These are phyloP conservation scores for Onychostruthus taczanowskii DNA, from an alignment of 2,113 vertebrate species.

Conservation along the genomic window DNA sequence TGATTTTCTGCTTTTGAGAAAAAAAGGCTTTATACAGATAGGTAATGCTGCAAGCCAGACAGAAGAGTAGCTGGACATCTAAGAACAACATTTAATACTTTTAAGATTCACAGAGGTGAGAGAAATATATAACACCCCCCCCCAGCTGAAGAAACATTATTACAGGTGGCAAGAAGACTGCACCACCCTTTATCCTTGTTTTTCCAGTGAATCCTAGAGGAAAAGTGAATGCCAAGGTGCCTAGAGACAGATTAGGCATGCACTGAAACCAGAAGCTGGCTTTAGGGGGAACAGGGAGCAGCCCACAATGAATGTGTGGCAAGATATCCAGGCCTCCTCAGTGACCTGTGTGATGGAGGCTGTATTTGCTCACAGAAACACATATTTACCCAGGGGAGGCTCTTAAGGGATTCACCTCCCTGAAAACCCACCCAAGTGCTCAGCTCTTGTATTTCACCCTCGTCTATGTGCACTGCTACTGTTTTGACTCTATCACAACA, in stretches of 20 bases:
- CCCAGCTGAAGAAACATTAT: background rate
- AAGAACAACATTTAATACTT: background rate
- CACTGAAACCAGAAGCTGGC: background rate
- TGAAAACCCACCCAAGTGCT: background rate
- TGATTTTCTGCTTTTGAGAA: background rate
- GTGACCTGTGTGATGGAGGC: background rate
- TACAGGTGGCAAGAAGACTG: background rate
- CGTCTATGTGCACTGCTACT: background rate
- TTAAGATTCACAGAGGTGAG: background rate
- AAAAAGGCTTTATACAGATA: background rate
- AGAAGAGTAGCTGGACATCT: background rate
- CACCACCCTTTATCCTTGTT: background rate
- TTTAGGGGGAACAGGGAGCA: background rate
- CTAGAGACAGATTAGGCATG: background rate
- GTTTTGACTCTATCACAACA: fast-evolving
- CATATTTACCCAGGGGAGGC: background rate
- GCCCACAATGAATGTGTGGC: background rate
- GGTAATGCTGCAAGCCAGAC: background rate
- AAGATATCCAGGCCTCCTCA: background rate
- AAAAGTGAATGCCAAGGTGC: background rate
- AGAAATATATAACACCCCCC: background rate
- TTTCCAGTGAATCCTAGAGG: background rate
- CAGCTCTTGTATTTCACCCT: background rate
- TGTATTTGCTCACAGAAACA: background rate
- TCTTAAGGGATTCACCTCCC: background rate